Evolutionary conservation across 2,113 vertebrate species (phyloP).

Genomic region (Catharus bicknelli): DNA sequence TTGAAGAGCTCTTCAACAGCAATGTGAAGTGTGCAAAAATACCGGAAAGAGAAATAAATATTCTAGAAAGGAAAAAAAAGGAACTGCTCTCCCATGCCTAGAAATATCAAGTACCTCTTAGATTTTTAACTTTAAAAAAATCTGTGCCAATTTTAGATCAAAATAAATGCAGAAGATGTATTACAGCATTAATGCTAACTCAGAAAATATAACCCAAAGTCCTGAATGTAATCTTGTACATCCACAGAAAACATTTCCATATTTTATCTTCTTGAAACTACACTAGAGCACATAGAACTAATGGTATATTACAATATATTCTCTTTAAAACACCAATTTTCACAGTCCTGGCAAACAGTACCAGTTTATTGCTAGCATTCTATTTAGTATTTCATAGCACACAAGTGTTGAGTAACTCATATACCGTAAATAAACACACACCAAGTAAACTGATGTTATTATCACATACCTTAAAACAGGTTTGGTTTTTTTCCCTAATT

Average conservation of each 20-base stretch:
- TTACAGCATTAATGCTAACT: neutral
- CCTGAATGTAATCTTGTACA: neutral
- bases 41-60: conserved; percentile 57
- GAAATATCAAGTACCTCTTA: conserved; percentile 11
- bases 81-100: neutral
- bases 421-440: conserved; percentile 44
- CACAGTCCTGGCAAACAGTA: conserved; percentile 28
- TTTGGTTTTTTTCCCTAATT: neutral
- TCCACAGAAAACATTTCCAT: neutral
- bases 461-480: conserved; percentile 56
- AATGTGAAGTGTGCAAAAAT: conserved; percentile 22
- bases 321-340: conserved; percentile 12
- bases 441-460: conserved; percentile 54
- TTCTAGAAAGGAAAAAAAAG: neutral
- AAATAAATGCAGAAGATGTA: neutral
- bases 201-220: neutral
- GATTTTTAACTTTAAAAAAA: conserved; percentile 1
- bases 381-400: conserved; percentile 24
- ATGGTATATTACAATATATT: neutral
- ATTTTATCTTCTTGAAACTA: neutral
- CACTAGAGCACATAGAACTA: neutral
- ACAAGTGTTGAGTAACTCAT: neutral
- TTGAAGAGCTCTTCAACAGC: conserved; percentile 23
- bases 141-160: neutral
- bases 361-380: conserved; percentile 45